These are phyloP conservation scores for Mallotus villosus DNA, from an alignment of 2,797 vertebrate genomes.

Conservation along the genomic window DNA sequence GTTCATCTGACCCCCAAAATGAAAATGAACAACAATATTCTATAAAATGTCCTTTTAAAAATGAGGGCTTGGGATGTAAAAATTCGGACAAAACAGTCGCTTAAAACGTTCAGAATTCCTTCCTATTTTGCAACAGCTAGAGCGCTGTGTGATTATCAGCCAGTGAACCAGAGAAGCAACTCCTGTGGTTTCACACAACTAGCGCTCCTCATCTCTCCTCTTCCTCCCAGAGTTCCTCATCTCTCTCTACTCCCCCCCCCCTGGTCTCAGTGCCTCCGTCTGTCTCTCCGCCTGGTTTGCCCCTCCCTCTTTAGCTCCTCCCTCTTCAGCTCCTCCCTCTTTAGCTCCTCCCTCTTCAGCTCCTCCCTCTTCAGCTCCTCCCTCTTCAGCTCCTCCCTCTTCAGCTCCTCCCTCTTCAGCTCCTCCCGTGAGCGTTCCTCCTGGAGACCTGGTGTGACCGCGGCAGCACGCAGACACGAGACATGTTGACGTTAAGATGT, in stretches of 20 bases:
- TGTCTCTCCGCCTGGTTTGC: no score
- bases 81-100: slow-evolving; percentile 1
- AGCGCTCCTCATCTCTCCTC: slow-evolving; percentile 38
- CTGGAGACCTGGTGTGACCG: slow-evolving; percentile 39
- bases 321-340: not conserved
- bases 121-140: slow-evolving; percentile 31
- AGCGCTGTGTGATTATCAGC: slow-evolving; percentile 35
- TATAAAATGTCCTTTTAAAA: not conserved
- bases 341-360: no score
- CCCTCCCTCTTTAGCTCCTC: slow-evolving; percentile 15
- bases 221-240: slow-evolving; percentile 19
- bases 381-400: no score
- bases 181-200: slow-evolving; percentile 60
- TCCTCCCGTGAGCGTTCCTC: not conserved
- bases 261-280: no score
- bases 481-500: slow-evolving; percentile 58
- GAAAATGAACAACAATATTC: not conserved
- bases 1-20: slow-evolving; percentile 1
- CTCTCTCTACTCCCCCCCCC: not conserved
- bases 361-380: no score
- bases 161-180: slow-evolving; percentile 55
- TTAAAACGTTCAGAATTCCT: slow-evolving; percentile 28
- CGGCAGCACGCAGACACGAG: slow-evolving; percentile 49
- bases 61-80: not conserved
- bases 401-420: no score